Base-by-base conservation (phyloP, 2,113 vertebrate species). In the Corythoichthys intestinalis region DNA sequence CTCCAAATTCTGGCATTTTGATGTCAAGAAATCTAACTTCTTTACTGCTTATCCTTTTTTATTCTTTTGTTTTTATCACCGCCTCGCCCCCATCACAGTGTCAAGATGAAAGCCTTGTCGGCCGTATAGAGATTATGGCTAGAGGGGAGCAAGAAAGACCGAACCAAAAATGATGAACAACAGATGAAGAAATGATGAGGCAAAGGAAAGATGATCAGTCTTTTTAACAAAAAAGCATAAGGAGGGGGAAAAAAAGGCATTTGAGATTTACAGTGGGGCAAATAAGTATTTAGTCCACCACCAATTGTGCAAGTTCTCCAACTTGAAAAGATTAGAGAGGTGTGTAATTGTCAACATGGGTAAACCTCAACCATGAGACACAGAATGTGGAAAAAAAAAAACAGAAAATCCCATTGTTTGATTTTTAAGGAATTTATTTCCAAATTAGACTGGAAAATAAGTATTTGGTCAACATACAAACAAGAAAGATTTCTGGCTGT, bases 51-150 rank as follows among this genome's bases (percentile, higher is more conserved):
- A 65, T 17, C 15, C 37, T 68, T 64, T 67, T 2, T 0, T 37
- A 53, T 28, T 7, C 12, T 20, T 53, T 64, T 34, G 34, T 63
- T 72, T 74, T 75, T 74, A 65, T 75, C 78, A 62, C 57, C 4
- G 14, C 28, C 38, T 34, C 57, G 63, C 73, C 77, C n/a, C 60
- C 61, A 72, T 79, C 67, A 70, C 37, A 46, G 60, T 65, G 60
- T 75, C 5, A 38, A 77, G 73, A 84, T 82, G 64, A 86, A 86
- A 76, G 66, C 39, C 77, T 63, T 79, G 70, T 76, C 71, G 69
- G 71, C 60, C 74, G 35, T 53, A 57, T 20, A 48, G 48, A 53
- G 38, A 74, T 77, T 37, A 14, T 73, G 57, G 75, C 83, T 75
- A 20, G 49, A 80, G 77, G 76, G 62, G 11, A 64, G 52, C 0